Evolutionary conservation across 2,888 invertebrate species (phyloP).

Genomic region (Lordiphosa andalusiaca): DNA sequence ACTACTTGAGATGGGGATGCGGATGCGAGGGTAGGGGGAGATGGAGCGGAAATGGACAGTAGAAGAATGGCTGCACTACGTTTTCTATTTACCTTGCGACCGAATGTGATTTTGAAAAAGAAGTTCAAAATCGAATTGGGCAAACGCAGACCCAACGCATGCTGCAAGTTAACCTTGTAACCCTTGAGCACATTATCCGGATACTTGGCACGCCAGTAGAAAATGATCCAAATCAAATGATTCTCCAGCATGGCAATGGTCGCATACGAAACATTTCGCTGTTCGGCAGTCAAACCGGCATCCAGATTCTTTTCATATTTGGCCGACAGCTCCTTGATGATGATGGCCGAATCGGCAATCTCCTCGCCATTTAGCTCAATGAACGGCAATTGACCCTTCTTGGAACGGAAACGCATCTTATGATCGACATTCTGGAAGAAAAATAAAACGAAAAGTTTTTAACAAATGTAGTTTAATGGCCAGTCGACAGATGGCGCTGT

Average conservation of each 20-base stretch:
- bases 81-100: slow-evolving; percentile 86
- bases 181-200: slow-evolving; percentile 94
- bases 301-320: slow-evolving; percentile 92
- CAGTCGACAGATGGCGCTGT: slow-evolving; percentile 59
- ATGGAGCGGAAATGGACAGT: not conserved
- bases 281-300: slow-evolving; percentile 89
- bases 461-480: slow-evolving; percentile 49
- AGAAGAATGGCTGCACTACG: not conserved
- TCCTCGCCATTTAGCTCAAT: slow-evolving; percentile 97
- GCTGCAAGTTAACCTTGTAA: slow-evolving; percentile 94
- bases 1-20: too few species aligned
- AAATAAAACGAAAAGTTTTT: not conserved
- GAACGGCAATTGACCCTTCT: slow-evolving; percentile 96
- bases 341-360: slow-evolving; percentile 94
- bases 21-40: too few species aligned
- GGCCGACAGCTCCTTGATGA: slow-evolving; percentile 92
- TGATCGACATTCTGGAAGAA: slow-evolving; percentile 92
- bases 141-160: slow-evolving; percentile 91
- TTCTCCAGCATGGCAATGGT: slow-evolving; percentile 97
- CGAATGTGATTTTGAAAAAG: slow-evolving; percentile 93
- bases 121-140: slow-evolving; percentile 93
- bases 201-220: slow-evolving; percentile 95
- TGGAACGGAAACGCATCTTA: slow-evolving; percentile 95
- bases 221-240: slow-evolving; percentile 94
- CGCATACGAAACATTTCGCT: slow-evolving; percentile 93